Conservation (phyloP, 2,797 vertebrate species). For the Psittacula echo region DNA sequence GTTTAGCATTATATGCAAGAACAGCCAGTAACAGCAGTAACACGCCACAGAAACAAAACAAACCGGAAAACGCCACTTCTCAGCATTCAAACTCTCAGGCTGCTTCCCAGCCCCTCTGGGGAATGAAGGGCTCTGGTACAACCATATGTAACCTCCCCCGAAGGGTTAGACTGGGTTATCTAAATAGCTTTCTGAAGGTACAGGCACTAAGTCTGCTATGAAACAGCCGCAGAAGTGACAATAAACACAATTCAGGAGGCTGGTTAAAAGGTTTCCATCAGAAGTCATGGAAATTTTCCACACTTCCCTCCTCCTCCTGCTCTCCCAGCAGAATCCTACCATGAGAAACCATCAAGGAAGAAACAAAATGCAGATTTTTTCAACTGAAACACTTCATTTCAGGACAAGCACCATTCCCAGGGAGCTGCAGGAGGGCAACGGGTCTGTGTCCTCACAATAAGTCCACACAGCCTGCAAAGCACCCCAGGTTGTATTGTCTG, state of each 20-base stretch:
- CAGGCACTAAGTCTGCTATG: neutral
- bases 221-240: neutral
- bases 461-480: neutral
- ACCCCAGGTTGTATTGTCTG: rapidly evolving
- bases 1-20: neutral
- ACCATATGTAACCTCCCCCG: rapidly evolving
- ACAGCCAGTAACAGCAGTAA: neutral
- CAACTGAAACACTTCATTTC: neutral
- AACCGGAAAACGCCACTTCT: neutral
- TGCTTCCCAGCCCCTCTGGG: neutral
- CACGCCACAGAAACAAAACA: neutral
- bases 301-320: neutral
- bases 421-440: neutral
- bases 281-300: neutral
- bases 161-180: neutral
- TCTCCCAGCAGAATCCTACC: neutral
- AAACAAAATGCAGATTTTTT: neutral
- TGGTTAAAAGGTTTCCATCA: neutral
- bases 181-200: neutral
- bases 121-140: neutral
- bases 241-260: neutral
- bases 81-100: neutral
- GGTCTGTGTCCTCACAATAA: neutral
- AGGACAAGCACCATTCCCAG: neutral
- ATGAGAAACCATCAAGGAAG: neutral